Evolutionary conservation across 2,113 vertebrate species (phyloP), one percentile per base, ranked within the genome.

Genomic region (Apistogramma diplotaenia): DNA sequence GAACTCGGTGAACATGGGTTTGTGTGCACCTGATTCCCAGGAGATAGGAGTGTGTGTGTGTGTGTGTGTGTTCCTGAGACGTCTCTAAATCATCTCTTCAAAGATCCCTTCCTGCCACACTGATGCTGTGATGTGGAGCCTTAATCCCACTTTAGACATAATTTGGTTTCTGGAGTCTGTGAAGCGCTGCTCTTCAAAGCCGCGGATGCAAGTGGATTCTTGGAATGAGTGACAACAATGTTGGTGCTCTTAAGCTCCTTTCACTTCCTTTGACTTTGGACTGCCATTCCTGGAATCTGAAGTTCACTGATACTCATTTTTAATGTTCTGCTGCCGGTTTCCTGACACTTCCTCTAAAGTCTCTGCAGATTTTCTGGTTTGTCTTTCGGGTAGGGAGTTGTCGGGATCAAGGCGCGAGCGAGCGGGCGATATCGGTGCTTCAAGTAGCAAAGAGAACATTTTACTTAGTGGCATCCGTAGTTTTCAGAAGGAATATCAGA

Each of bases 131-230:
- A 89, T 76, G 80, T 88, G 59, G 58, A 49, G 49, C 79, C 55
- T n/a, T 88, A 89, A 91, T 93, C 90, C 85, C 53, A 70, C 84
- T 89, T 81, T 27, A 83, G 74, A 75, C 78, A 16, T 82, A 78
- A 91, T 83, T 87, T 74, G 33, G 53, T 91, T 93, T 86, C 73
- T 74, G 51, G 29, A 61, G 67, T 82, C 83, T 89, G 70, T 79
- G 71, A 90, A 81, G 59, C 9, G 46, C 57, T 46, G 57, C 61
- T 77, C 88, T 91, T 91, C 82, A 90, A 92, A 83, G 82, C 74
- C 7, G 1, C 21, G 25, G 40, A 79, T 72, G 65, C 57, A 21
- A 79, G 65, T 78, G 60, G 73, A 73, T 83, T 83, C 76, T 65
- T 72, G 74, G 76, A 74, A 77, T 46, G 58, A 81, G 81, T 61